These are phyloP conservation scores for Nebria salina DNA, from an alignment of 2,888 invertebrate species.

Conservation along the genomic window DNA sequence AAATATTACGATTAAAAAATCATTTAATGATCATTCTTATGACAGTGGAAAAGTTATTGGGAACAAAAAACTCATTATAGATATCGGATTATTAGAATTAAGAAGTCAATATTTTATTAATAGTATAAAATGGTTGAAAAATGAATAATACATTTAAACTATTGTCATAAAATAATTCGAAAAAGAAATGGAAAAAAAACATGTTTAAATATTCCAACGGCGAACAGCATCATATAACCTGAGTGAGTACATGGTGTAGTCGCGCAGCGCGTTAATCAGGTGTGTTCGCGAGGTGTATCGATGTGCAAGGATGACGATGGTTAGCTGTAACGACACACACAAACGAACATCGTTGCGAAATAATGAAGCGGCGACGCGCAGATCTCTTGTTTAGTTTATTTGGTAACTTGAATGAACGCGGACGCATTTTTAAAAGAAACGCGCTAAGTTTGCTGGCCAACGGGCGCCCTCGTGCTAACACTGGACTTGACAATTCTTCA, in stretches of 20 bases:
- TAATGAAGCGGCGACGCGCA: slow-evolving; percentile 57
- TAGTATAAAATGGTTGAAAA: not conserved
- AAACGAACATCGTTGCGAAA: slow-evolving; percentile 55
- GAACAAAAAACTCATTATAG: no score
- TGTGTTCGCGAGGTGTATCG: slow-evolving; percentile 7
- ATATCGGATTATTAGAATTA: no score
- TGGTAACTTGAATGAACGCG: slow-evolving; percentile 59
- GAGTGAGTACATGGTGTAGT: slow-evolving; percentile 16
- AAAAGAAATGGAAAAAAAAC: not conserved
- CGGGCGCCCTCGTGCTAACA: not conserved
- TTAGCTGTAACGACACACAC: slow-evolving; percentile 28
- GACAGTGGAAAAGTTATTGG: no score
- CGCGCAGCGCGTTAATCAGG: not conserved
- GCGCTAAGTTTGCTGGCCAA: not conserved
- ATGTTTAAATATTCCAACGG: slow-evolving; percentile 32
- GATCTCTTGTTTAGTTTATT: slow-evolving; percentile 59
- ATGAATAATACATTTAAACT: not conserved
- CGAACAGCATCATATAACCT: slow-evolving; percentile 36
- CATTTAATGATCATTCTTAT: no score
- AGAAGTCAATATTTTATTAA: not conserved
- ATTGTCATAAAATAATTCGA: not conserved
- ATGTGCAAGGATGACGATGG: slow-evolving; percentile 19
- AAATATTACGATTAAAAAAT: no score
- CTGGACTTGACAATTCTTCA: not conserved
- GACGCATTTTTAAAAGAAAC: slow-evolving; percentile 56